Conservation (phyloP, 2,888 invertebrate genomes). For the Drosophila pullipes region DNA sequence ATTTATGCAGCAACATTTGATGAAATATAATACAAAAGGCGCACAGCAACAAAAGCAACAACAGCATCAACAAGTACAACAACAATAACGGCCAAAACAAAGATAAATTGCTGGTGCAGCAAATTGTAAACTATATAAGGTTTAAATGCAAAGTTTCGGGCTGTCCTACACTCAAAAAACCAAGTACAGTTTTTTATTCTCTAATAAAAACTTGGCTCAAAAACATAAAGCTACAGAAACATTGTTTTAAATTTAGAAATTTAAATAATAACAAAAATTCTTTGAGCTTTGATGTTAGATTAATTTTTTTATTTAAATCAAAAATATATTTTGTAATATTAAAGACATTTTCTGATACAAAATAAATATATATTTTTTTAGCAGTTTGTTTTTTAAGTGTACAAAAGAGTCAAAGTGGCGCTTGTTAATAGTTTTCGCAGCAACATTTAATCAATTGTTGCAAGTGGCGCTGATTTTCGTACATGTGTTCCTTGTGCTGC, state of each 20-base stretch:
- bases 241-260: background rate
- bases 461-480: slow-evolving; percentile 27
- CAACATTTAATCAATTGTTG: slow-evolving; percentile 32
- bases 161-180: slow-evolving; percentile 16
- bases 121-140: slow-evolving; percentile 77
- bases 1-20: slow-evolving; percentile 79
- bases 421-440: slow-evolving; percentile 23
- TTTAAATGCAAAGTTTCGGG: slow-evolving; percentile 67
- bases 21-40: slow-evolving; percentile 79
- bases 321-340: background rate
- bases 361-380: background rate
- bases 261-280: background rate
- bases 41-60: slow-evolving; percentile 49
- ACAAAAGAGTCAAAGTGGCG: slow-evolving; percentile 56
- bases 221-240: background rate
- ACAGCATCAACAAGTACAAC: slow-evolving; percentile 28
- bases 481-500: background rate
- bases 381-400: slow-evolving; percentile 4
- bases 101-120: slow-evolving; percentile 74
- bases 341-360: background rate
- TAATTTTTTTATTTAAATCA: background rate
- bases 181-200: background rate
- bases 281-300: background rate
- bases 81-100: slow-evolving; percentile 52
- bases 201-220: background rate